A percentile compares a stretch with the other conserved stretches of the same genome.
Evolutionary conservation across 2,797 vertebrate species (phyloP).

Genomic region (Falco rusticolus): DNA sequence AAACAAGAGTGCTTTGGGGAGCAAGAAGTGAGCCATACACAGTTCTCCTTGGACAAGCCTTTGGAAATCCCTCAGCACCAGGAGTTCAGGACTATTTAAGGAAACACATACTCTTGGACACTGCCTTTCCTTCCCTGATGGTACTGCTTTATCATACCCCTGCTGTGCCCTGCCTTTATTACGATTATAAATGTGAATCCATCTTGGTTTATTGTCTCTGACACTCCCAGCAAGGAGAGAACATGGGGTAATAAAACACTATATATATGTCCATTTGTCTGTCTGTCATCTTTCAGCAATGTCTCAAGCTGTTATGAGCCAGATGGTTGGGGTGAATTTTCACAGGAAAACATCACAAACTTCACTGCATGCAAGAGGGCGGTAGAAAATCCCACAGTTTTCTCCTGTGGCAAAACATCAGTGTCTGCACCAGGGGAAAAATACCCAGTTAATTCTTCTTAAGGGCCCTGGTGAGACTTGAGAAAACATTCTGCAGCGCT

Average conservation of each 20-base stretch:
- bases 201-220: neutral
- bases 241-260: neutral
- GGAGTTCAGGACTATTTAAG: neutral
- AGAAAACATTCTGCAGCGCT: constrained; percentile 34
- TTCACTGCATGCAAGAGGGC: neutral
- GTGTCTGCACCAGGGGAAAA: constrained; percentile 14
- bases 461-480: constrained; percentile 9
- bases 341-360: neutral
- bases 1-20: neutral
- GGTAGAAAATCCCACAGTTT: neutral
- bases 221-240: neutral
- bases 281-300: neutral
- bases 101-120: neutral
- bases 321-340: neutral
- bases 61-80: neutral
- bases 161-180: neutral
- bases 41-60: neutral
- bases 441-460: constrained; percentile 24
- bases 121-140: neutral
- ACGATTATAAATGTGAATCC: neutral
- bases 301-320: neutral
- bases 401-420: constrained; percentile 32
- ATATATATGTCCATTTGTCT: neutral
- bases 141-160: neutral
- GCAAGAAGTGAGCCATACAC: neutral